These are phyloP conservation scores for Periophthalmodon schlosseri DNA, from an alignment of 2,113 vertebrate species.

Conservation along the genomic window DNA sequence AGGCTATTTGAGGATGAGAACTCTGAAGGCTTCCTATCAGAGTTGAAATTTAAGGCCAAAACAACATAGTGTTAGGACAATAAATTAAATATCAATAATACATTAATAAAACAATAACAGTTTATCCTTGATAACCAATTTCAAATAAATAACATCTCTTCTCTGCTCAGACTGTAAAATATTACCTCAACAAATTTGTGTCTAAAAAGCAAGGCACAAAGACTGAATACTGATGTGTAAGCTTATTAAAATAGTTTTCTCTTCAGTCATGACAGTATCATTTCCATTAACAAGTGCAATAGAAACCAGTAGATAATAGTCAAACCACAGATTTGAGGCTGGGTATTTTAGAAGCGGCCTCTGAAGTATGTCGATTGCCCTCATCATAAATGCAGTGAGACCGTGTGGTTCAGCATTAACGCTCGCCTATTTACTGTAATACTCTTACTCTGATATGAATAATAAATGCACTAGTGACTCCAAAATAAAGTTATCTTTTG, in stretches of 20 bases:
- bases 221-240: conserved; percentile 31
- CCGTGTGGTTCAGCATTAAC: background rate
- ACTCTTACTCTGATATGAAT: background rate
- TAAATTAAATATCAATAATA: conserved; percentile 46
- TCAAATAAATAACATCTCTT: conserved; percentile 57
- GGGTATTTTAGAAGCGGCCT: conserved; percentile 10
- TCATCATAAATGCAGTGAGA: conserved; percentile 5
- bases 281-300: conserved; percentile 16
- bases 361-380: background rate
- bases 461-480: background rate
- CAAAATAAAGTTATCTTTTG: background rate
- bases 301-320: conserved; percentile 36
- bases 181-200: conserved; percentile 31
- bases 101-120: conserved; percentile 32
- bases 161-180: conserved; percentile 19
- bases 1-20: conserved; percentile 34
- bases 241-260: conserved; percentile 29
- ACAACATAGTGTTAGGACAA: conserved; percentile 35
- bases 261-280: conserved; percentile 21
- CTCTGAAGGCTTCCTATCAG: conserved; percentile 42
- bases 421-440: background rate
- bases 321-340: conserved; percentile 4
- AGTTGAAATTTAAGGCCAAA: conserved; percentile 36
- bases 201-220: conserved; percentile 63
- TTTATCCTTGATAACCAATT: conserved; percentile 25